Base-by-base conservation (phyloP, 2,113 vertebrate genomes). In the Podiceps cristatus region DNA sequence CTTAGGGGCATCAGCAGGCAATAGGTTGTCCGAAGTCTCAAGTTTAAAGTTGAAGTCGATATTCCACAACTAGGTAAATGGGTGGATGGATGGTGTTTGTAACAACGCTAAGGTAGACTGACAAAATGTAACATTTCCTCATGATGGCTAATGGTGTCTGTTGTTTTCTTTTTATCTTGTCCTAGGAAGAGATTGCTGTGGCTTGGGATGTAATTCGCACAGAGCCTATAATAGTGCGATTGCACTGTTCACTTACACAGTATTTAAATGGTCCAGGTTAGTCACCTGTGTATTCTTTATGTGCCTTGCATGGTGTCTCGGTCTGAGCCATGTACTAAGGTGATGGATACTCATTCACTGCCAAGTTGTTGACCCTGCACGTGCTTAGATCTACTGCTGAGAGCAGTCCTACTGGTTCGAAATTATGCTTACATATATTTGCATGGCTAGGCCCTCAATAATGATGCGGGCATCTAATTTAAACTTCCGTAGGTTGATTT, bases 121-220 rank as follows among this genome's bases (percentile, higher is more conserved):
- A 42, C 24, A 71, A 86, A 90, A 86, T 45, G 20, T 42, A 73
- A 5, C 44, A 60, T 7, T 52, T 95, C 60, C 24, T 88, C 14
- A 4, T 24, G 19, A 77, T 87, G 49, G 33, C 88, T 97, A 88
- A 96, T 40, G 31, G 5, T 63, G 13, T 90, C 17, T 95, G 13
- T 83, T 93, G 15, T 89, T 95, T 78, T 88, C 59, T 89, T 95
- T 96, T 74, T 93, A 7, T 91, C 74, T 97, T 97, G 82, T 88
- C 89, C 67, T 88, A 99, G 99, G 99, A 99, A 98, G 99, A 99
- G 97, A 99, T 99, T 96, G 99, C 99, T 96, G 98, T 99, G 95
- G 99, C 99, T 67, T 99, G 99, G 99, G 99, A 99, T 96, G 99
- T 99, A 58, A 98, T 99, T 97, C 98, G 99, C 79, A 99, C 98